Evolutionary conservation across 2,797 vertebrate genomes (phyloP), one percentile per base, ranked within the genome.

Genomic region (Sitta carolinensis): DNA sequence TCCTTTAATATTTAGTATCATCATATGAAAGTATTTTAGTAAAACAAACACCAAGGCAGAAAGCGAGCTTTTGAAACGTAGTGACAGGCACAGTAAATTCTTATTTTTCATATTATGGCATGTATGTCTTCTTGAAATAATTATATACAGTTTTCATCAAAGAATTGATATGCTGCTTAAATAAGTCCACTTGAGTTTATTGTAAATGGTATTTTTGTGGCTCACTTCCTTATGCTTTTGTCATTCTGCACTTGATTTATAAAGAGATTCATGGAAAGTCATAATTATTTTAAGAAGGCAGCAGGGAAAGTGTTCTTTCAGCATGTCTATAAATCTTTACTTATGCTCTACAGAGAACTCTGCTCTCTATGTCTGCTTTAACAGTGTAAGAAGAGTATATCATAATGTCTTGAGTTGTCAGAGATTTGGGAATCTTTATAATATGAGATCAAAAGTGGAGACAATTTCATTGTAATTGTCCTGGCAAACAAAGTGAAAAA

Each of bases 201-300:
- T 96, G 85, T 91, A 96, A 97, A 95, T 95, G 88, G 87, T 95
- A 95, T 96, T 97, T 97, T 96, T 90, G 89, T 87, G 50, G 70
- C 94, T 95, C 96, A 90, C 95, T 96, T 96, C 94, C 80, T 85
- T 96, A 96, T 45, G 62, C 96, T 97, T 97, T 98, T 98, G 96
- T 98, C 97, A 96, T 97, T 97, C 95, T 96, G 58, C 63, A 95
- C 80, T 98, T 97, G 97, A 98, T 98, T 98, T 98, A 98, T 95
- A 97, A 98, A 97, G 95, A 98, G 92, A 97, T 97, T 97, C 96
- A 97, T 97, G 92, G 93, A 97, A 98, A 98, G 96, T 96, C 97
- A 97, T 98, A 98, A 98, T 98, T 98, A 98, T 98, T 98, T 97
- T 97, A 98, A 97, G 95, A 97, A 97, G 95, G 73, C 96, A 97